Conservation (phyloP, 1,140 invertebrate species). For the Cephus cinctus region DNA sequence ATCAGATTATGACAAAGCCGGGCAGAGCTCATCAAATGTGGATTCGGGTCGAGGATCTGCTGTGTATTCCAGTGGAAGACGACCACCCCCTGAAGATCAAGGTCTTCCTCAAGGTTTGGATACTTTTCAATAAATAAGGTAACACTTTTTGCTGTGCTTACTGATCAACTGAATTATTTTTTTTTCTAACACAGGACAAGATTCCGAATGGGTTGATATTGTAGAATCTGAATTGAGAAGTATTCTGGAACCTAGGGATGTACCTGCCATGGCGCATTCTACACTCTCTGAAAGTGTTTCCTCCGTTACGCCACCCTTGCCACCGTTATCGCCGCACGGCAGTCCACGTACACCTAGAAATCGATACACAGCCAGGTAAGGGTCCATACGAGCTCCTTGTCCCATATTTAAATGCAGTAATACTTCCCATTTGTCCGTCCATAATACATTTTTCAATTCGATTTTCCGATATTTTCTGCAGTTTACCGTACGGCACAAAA, state of each 20-base stretch:
- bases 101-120: no score
- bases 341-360: slow-evolving; percentile 52
- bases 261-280: slow-evolving; percentile 55
- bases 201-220: slow-evolving; percentile 81
- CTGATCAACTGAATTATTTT: no score
- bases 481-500: slow-evolving; percentile 61
- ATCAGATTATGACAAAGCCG: slow-evolving; percentile 72
- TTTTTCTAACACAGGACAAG: slow-evolving; percentile 65
- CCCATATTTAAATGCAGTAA: no score
- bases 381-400: no score
- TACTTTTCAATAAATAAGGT: no score
- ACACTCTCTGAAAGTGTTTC: slow-evolving; percentile 66
- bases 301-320: slow-evolving; percentile 74
- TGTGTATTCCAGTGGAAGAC: slow-evolving; percentile 70
- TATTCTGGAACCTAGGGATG: slow-evolving; percentile 68
- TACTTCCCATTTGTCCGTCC: no score
- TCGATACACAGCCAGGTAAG: slow-evolving; percentile 43
- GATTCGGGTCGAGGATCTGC: slow-evolving; percentile 76
- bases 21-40: slow-evolving; percentile 68
- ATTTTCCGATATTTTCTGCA: no score
- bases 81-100: slow-evolving; percentile 53
- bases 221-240: slow-evolving; percentile 77
- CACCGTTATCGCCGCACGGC: slow-evolving; percentile 69
- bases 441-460: no score
- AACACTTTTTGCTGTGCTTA: no score